Evolutionary conservation across 2,888 invertebrate genomes (phyloP), one percentile per base, ranked within the genome.

Genomic region (Hedychridium roseum): DNA sequence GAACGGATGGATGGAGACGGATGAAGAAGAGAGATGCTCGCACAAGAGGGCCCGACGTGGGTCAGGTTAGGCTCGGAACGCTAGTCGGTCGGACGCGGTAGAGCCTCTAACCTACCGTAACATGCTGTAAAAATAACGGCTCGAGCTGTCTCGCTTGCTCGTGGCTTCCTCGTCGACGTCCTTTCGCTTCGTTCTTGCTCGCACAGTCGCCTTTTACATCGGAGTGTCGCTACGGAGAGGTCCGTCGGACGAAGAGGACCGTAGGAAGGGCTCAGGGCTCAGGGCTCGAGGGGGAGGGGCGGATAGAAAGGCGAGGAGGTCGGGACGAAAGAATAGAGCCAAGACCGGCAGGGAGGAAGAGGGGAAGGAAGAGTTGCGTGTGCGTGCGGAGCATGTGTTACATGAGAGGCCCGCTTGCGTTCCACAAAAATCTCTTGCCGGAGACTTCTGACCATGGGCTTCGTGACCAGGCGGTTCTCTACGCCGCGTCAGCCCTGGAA

Each of bases 91-190:
- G 66, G 57, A 62, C 66, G 67, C 60, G 58, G 66, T n/a, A n/a
- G n/a, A n/a, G n/a, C n/a, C 66, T 74, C 70, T 76, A 76, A 73
- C 74, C 75, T 76, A 74, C 66, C 75, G 73, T 74, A 71, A 75
- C 70, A n/a, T n/a, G 66, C 71, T 73, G 74, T 74, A 74, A 73
- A 74, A 74, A 74, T 74, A 74, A 74, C 73, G 70, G 68, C 64
- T 56, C 43, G 31, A 44, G 35, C 52, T 54, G 45, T 66, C 65
- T 52, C 59, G 54, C 53, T 67, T 54, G 38, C 55, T 27, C 52
- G 41, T 34, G 30, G 15, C 45, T n/a, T 46, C 36, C 12, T 38
- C 38, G 26, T 43, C 9, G 15, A 35, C 31, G 46, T 38, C 28
- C 47, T 17, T 40, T 28, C 48, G 50, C 49, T 36, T 39, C n/a